Base-by-base conservation (phyloP, 2,113 vertebrate genomes). In the Probosciger aterrimus region DNA sequence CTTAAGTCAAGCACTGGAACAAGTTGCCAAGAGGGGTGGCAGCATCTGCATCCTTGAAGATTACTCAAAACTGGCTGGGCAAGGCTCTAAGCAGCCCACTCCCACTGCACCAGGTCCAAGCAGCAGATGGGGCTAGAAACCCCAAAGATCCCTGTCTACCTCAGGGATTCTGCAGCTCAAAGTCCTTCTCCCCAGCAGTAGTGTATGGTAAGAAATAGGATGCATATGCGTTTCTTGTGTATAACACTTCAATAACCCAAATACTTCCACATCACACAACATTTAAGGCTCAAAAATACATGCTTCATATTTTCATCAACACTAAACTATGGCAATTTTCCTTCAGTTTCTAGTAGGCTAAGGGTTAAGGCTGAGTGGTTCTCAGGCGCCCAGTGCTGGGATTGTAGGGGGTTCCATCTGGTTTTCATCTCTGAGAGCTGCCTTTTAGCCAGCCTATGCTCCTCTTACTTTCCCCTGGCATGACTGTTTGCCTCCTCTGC, bases 401-500 rank as follows among this genome's bases (percentile, higher is more conserved):
- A n/a, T 69, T 69, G 47, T 41, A 73, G 35, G 39, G 52, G 8
- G 2, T 85, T 96, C 78, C 3, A 20, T 90, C 91, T 93, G 95
- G 2, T 69, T 95, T 95, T 89, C 9, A 0, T 95, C 84, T 93
- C 91, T 77, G 37, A 82, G 84, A 93, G 50, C 77, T 88, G 78
- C 43, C 59, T 94, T 82, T 94, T 57, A 86, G 33, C 49, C 74
- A 89, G 59, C 12, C n/a, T 63, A 23, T 50, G 67, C 68, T 86
- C 74, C 31, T 92, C 53, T 92, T 79, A 30, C 46, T 77, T 88
- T 85, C 65, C 50, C 74, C 74, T 90, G 86, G 63, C 91, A 76
- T 86, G 67, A 71, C 41, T 84, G 16, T 43, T 86, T 80, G 75
- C 70, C 92, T 95, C 91, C 83, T 91, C 68, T 92, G 71, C 84